These are phyloP conservation scores for Pantherophis vulpinus DNA, from an alignment of 2,797 vertebrate genomes.

Conservation along the genomic window DNA sequence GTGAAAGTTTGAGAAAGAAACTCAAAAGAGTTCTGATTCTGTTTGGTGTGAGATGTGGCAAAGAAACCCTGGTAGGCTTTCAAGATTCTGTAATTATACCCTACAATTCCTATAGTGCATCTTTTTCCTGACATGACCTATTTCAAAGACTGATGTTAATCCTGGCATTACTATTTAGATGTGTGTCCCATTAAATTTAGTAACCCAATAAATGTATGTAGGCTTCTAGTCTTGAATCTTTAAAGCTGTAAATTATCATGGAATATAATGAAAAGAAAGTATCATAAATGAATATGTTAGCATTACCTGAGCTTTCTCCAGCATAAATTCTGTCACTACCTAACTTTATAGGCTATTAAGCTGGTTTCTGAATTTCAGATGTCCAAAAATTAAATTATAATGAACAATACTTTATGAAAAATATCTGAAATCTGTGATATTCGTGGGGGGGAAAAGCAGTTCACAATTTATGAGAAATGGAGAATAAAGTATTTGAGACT, in stretches of 20 bases:
- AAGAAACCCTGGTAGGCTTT: not conserved
- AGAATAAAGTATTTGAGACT: not conserved
- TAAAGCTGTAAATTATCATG: not conserved
- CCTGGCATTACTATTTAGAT: not conserved
- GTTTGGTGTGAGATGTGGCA: not conserved
- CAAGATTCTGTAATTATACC: not conserved
- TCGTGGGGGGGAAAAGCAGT: not conserved
- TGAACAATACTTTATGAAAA: not conserved
- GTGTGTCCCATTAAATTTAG: not conserved
- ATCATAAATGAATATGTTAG: not conserved
- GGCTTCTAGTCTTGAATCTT: not conserved
- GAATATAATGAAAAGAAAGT: not conserved
- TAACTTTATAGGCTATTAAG: not conserved
- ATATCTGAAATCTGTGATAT: not conserved
- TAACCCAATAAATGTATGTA: not conserved
- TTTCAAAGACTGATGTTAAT: not conserved
- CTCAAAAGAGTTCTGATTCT: not conserved
- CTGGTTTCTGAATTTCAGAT: not conserved
- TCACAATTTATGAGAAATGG: not conserved
- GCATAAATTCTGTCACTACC: not conserved
- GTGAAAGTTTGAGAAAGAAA: not conserved
- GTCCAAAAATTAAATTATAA: not conserved
- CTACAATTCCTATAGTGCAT: not conserved
- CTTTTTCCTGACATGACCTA: not conserved
- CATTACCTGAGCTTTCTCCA: not conserved